Evolutionary conservation across 1,140 invertebrate species (phyloP).

Genomic region (Drosophila bocki): DNA sequence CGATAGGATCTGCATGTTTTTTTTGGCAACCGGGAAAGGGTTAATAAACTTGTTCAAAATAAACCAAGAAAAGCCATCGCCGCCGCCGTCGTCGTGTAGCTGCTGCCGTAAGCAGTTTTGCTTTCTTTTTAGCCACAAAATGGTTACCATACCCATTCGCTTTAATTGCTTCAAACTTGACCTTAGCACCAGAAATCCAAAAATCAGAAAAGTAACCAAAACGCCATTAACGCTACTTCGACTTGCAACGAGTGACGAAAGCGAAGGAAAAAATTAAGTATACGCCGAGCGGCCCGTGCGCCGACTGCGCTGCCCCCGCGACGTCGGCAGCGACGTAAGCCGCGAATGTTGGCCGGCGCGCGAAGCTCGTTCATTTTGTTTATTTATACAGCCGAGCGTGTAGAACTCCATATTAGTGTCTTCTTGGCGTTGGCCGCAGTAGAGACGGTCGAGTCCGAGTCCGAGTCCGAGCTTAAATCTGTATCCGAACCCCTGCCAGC

Average conservation of each 20-base stretch:
- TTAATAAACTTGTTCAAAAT: slow-evolving; percentile 76
- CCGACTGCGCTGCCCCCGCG: slow-evolving; percentile 29
- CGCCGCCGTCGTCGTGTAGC: slow-evolving; percentile 8
- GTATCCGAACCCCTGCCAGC: slow-evolving; percentile 17
- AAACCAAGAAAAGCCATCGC: slow-evolving; percentile 47
- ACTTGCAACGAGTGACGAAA: slow-evolving; percentile 65
- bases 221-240: slow-evolving; percentile 64
- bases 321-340: slow-evolving; percentile 38
- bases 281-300: slow-evolving; percentile 28
- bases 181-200: slow-evolving; percentile 73
- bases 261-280: slow-evolving; percentile 27
- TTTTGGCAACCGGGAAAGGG: slow-evolving; percentile 51
- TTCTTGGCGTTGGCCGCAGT: slow-evolving; percentile 81
- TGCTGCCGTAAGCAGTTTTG: slow-evolving; percentile 54
- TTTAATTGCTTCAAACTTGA: slow-evolving; percentile 76
- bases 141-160: slow-evolving; percentile 35
- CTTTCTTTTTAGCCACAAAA: slow-evolving; percentile 68
- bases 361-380: slow-evolving; percentile 74
- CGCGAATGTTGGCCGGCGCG: slow-evolving; percentile 38
- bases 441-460: slow-evolving; percentile 66
- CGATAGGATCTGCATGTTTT: slow-evolving; percentile 64
- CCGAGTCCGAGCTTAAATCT: slow-evolving; percentile 24
- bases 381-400: slow-evolving; percentile 81
- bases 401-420: slow-evolving; percentile 84
- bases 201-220: slow-evolving; percentile 27